phyloP scores from a whole-genome alignment of 2,888 invertebrate species.

The Diadromus collaris region DNA sequence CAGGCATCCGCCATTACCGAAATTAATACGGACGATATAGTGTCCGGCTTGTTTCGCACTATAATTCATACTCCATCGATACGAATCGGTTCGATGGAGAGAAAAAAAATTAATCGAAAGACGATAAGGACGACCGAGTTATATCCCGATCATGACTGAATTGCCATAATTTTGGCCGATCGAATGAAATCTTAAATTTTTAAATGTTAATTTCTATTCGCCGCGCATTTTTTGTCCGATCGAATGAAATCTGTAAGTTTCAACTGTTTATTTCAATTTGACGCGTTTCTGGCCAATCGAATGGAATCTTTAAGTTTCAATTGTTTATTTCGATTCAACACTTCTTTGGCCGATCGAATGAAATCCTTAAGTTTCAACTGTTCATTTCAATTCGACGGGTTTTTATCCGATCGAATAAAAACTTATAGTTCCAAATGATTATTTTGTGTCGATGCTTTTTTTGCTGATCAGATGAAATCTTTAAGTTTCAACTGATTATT shows the following conservation, averaged over 20 bases:
- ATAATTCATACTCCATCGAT: slow-evolving; percentile 69
- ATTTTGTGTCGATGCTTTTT: no score
- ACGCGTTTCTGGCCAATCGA: background rate
- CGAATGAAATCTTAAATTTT: background rate
- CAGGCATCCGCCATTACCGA: slow-evolving; percentile 71
- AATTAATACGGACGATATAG: slow-evolving; percentile 74
- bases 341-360: background rate
- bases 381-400: background rate
- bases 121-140: slow-evolving; percentile 50
- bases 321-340: background rate
- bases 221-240: no score
- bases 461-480: no score
- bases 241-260: no score
- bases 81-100: slow-evolving; percentile 37
- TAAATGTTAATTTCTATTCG: background rate
- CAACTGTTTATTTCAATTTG: background rate
- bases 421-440: no score
- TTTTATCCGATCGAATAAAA: no score
- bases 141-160: slow-evolving; percentile 52
- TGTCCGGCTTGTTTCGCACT: slow-evolving; percentile 67
- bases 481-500: no score
- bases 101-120: slow-evolving; percentile 59
- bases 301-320: background rate
- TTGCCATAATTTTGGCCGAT: background rate
- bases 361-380: background rate